Conservation (phyloP, 2,113 vertebrate genomes). For the Conger conger region DNA sequence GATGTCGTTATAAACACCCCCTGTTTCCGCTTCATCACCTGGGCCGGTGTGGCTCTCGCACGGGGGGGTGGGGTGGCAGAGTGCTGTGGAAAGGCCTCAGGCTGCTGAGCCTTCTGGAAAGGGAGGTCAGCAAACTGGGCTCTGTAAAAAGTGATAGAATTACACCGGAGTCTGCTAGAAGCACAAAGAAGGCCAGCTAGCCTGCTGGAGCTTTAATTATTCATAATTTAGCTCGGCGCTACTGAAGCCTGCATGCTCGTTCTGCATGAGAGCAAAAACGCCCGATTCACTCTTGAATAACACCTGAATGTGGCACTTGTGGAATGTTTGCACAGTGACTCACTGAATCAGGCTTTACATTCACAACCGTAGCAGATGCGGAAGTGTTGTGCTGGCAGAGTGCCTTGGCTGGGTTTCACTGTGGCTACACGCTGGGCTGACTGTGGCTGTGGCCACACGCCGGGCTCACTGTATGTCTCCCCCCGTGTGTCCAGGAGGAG, state of each 20-base stretch:
- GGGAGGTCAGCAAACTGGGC: neutral
- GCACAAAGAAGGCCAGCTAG: neutral
- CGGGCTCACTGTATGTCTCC: neutral
- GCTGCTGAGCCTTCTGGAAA: neutral
- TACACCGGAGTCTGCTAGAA: neutral
- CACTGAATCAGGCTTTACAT: too few relatives aligned
- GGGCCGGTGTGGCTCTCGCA: too few relatives aligned
- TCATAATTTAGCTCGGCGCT: neutral
- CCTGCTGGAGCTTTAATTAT: neutral
- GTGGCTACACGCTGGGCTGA: neutral
- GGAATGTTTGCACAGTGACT: neutral
- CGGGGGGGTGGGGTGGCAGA: too few relatives aligned
- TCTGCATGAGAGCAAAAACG: constrained; percentile 40
- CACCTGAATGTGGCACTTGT: neutral
- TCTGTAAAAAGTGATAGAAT: neutral
- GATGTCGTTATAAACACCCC: neutral
- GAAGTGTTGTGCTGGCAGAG: neutral
- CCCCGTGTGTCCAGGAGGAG: constrained; percentile 79
- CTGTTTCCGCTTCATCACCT: neutral
- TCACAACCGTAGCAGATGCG: too few relatives aligned
- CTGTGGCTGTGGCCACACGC: neutral
- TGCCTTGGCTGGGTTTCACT: neutral
- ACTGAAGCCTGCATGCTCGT: neutral
- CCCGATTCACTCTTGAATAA: too few relatives aligned
- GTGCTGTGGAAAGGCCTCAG: neutral